Percentiles rank a stretch among this genome's conserved stretches.
Conservation (phyloP, 2,888 invertebrate species). For the Drosophila tanythrix region DNA sequence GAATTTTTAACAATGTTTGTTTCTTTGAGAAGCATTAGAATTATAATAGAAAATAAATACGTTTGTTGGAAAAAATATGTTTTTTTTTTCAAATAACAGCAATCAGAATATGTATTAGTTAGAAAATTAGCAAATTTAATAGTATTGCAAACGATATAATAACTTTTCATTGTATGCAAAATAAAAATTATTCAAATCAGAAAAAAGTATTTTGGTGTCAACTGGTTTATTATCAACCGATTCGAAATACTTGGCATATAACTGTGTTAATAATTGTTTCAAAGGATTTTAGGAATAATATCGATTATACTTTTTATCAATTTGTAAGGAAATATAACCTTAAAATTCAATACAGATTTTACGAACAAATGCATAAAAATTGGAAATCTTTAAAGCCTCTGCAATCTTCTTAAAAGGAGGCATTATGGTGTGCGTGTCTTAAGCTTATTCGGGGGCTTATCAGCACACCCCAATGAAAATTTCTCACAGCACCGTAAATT, state of each 20-base stretch:
- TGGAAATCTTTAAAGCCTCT: not conserved
- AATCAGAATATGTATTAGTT: not conserved
- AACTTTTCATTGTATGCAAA: not conserved
- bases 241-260: not conserved
- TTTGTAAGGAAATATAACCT: not conserved
- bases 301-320: not conserved
- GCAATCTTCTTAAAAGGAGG: not conserved
- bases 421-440: constrained; percentile 26
- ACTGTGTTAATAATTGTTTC: not conserved
- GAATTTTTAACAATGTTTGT: not conserved
- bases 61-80: not conserved
- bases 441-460: constrained; percentile 56
- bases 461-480: constrained; percentile 58
- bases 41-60: not conserved
- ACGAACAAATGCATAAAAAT: not conserved
- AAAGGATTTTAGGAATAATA: not conserved
- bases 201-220: not conserved
- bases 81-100: not conserved
- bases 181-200: not conserved
- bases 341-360: not conserved
- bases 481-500: constrained; percentile 18
- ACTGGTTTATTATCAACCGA: not conserved
- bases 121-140: not conserved
- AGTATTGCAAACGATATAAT: not conserved
- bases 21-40: not conserved